These are phyloP conservation scores for Australoheros scitulus DNA, from an alignment of 2,113 vertebrate genomes.

Conservation along the genomic window DNA sequence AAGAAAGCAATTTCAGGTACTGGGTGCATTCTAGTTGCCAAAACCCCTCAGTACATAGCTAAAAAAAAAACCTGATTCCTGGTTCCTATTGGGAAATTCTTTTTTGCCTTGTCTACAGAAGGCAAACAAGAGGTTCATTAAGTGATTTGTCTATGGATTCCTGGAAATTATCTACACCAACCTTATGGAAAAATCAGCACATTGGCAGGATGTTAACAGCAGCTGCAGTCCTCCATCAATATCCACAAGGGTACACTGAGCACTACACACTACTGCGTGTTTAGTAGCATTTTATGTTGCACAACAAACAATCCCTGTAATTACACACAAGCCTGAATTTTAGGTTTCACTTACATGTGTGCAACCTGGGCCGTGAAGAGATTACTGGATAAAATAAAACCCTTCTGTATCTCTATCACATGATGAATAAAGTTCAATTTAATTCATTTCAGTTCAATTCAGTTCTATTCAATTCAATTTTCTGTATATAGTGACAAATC, in stretches of 20 bases:
- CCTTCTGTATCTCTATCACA: neutral
- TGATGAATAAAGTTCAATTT: neutral
- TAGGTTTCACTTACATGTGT: neutral
- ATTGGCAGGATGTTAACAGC: conserved; percentile 11
- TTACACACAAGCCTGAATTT: neutral
- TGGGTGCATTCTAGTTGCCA: conserved; percentile 47
- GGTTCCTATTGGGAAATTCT: conserved; percentile 16
- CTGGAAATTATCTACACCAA: neutral
- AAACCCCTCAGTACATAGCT: conserved; percentile 17
- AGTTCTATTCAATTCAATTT: too few species aligned
- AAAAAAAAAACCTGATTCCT: conserved; percentile 6
- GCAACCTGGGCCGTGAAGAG: neutral
- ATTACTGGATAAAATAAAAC: neutral
- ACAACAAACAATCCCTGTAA: neutral
- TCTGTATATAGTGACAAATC: too few species aligned
- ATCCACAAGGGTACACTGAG: neutral
- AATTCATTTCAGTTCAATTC: too few species aligned
- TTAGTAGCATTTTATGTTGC: neutral
- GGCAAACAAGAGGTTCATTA: neutral
- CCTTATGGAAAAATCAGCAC: neutral
- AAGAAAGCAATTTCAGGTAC: conserved; percentile 49
- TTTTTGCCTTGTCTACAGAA: conserved; percentile 8
- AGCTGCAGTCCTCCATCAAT: conserved; percentile 21
- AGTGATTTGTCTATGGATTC: neutral
- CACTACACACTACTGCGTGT: neutral